phyloP scores from a whole-genome alignment of 2,888 invertebrate species.

The Agelastica alni region DNA sequence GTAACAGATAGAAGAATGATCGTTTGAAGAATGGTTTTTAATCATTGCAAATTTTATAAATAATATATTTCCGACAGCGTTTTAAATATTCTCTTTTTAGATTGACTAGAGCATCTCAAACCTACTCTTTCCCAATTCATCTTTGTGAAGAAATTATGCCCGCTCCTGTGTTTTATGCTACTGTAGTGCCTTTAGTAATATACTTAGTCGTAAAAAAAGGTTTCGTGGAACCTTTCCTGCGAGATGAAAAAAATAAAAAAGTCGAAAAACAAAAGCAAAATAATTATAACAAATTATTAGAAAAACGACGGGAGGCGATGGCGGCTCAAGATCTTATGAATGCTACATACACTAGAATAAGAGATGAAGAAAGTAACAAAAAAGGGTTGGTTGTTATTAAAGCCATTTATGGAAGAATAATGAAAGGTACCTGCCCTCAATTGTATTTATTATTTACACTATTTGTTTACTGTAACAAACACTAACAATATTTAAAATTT shows the following conservation, averaged over 20 bases:
- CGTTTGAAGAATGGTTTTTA: too few relatives aligned
- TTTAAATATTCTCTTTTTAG: too few relatives aligned
- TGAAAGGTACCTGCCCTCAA: too few relatives aligned
- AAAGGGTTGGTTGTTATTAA: constrained; percentile 84
- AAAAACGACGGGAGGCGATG: constrained; percentile 82
- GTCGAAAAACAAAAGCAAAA: constrained; percentile 81
- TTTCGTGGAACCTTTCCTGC: constrained; percentile 81
- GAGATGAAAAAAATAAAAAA: constrained; percentile 76
- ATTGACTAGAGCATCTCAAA: constrained; percentile 84
- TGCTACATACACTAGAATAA: constrained; percentile 83
- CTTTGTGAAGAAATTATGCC: constrained; percentile 89
- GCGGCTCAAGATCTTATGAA: constrained; percentile 90
- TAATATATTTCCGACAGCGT: too few relatives aligned
- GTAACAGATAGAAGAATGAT: too few relatives aligned
- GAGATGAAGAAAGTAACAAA: constrained; percentile 78
- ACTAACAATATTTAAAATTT: too few relatives aligned
- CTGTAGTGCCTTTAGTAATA: constrained; percentile 80
- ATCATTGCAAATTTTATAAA: too few relatives aligned
- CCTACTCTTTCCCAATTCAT: constrained; percentile 86
- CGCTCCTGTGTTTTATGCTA: constrained; percentile 91
- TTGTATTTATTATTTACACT: too few relatives aligned
- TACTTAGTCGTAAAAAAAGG: constrained; percentile 83
- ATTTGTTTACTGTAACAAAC: too few relatives aligned
- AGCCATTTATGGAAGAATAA: constrained; percentile 79
- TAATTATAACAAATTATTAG: constrained; percentile 75